Evolutionary conservation across 2,888 invertebrate species (phyloP).

Genomic region (Dolichopus griseipennis): DNA sequence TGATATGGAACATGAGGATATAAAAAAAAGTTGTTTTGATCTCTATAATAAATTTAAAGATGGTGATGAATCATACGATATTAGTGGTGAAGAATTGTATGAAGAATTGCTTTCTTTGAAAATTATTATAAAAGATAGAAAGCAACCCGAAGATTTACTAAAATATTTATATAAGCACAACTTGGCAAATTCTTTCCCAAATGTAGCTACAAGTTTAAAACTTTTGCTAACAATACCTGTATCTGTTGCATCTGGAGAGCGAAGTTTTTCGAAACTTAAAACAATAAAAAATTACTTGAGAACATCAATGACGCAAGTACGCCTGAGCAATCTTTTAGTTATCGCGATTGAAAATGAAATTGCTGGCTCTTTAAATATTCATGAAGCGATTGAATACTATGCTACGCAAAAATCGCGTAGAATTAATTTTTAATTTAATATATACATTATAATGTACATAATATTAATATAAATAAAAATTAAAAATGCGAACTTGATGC

Average conservation of each 20-base stretch:
- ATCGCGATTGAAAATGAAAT: not conserved
- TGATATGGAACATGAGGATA: conserved; percentile 7
- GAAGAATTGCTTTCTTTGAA: conserved; percentile 9
- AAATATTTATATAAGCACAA: conserved; percentile 9
- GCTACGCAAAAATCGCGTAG: not conserved
- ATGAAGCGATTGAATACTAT: not conserved
- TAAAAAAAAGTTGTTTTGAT: conserved; percentile 7
- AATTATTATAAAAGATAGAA: conserved; percentile 9
- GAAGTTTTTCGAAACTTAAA: not conserved
- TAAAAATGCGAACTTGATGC: no score
- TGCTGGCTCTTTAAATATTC: not conserved
- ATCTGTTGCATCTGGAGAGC: conserved; percentile 4
- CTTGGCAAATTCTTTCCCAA: conserved; percentile 8
- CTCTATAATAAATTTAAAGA: conserved; percentile 9
- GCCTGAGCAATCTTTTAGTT: not conserved
- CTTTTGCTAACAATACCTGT: conserved; percentile 6
- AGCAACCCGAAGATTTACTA: conserved; percentile 9
- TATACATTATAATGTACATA: not conserved
- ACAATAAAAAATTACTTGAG: conserved; percentile 9
- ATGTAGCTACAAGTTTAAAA: no score
- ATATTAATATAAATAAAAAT: no score
- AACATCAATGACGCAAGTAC: not conserved
- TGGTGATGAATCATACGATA: conserved; percentile 8
- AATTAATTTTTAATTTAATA: not conserved
- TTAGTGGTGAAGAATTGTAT: conserved; percentile 9